These are phyloP conservation scores for Eulemur coronatus DNA, from an alignment of 2,797 vertebrate species.

Conservation along the genomic window DNA sequence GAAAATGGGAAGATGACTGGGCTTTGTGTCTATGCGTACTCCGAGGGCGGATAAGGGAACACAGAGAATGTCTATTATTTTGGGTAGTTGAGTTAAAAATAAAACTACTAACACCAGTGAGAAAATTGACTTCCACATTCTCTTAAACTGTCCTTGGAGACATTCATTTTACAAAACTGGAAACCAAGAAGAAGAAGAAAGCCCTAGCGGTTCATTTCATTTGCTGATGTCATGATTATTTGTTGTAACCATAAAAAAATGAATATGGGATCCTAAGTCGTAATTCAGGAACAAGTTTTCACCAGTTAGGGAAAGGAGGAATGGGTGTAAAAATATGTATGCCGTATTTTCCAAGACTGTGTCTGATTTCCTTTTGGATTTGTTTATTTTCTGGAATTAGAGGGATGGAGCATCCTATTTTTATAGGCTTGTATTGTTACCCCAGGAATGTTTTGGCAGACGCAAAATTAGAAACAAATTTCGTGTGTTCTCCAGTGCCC, in stretches of 20 bases:
- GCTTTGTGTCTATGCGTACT: neutral
- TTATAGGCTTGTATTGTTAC: slow-evolving; percentile 88
- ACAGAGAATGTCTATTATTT: neutral
- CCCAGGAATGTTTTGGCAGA: slow-evolving; percentile 89
- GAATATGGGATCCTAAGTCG: neutral
- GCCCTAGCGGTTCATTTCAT: neutral
- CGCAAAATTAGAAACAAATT: slow-evolving; percentile 98
- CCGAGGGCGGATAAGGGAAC: neutral
- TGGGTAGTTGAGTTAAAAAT: slow-evolving; percentile 35
- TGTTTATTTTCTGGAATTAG: slow-evolving; percentile 88
- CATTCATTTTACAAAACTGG: neutral
- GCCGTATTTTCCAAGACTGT: slow-evolving; percentile 81
- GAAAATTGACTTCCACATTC: neutral
- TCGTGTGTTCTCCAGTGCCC: slow-evolving; percentile 90
- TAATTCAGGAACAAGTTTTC: slow-evolving; percentile 40
- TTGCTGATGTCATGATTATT: slow-evolving; percentile 30
- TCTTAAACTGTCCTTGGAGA: slow-evolving; percentile 53
- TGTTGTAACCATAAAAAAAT: slow-evolving; percentile 46
- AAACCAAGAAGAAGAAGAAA: slow-evolving; percentile 47
- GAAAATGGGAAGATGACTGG: slow-evolving; percentile 19
- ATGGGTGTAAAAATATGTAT: slow-evolving; percentile 77
- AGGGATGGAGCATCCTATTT: slow-evolving; percentile 84
- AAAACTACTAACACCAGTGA: neutral
- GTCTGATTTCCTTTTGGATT: slow-evolving; percentile 93
- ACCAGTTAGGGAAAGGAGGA: slow-evolving; percentile 58